phyloP scores from a whole-genome alignment of 2,113 vertebrate species.

The Oreochromis aureus region DNA sequence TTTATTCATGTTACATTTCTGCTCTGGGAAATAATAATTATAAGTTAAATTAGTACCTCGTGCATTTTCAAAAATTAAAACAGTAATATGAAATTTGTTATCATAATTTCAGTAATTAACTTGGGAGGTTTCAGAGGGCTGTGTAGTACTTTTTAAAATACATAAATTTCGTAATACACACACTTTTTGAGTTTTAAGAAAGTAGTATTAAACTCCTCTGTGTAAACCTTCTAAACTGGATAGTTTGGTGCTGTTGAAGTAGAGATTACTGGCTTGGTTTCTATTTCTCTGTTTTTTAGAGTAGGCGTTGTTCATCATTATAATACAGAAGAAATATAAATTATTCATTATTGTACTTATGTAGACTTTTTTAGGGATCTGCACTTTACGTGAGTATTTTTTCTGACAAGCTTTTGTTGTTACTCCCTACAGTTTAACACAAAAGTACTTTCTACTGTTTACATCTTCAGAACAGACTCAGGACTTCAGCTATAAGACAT shows the following conservation, averaged over 20 bases:
- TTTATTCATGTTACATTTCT: not conserved
- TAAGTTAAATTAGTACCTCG: not conserved
- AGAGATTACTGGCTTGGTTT: not conserved
- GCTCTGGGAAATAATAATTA: not conserved
- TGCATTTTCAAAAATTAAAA: not conserved
- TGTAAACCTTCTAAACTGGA: not conserved
- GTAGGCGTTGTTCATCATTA: not conserved
- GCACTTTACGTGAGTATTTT: not conserved
- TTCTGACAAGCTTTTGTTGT: not conserved
- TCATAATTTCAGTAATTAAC: not conserved
- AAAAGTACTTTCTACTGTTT: not conserved
- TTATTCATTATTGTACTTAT: not conserved
- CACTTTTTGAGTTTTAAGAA: rapidly evolving
- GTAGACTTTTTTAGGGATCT: rapidly evolving
- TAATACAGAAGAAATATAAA: not conserved
- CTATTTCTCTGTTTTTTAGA: not conserved
- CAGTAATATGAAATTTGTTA: not conserved
- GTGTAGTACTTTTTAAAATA: not conserved
- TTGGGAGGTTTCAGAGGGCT: not conserved
- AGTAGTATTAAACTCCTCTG: not conserved
- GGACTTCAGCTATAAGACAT: not conserved
- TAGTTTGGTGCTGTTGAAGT: not conserved
- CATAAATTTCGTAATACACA: not conserved
- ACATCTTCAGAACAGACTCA: not conserved
- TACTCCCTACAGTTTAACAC: not conserved